A percentile compares a stretch with the other conserved stretches of the same genome.
These are phyloP conservation scores for Heliconius hermathena DNA, from an alignment of 1,140 invertebrate genomes.

Conservation along the genomic window DNA sequence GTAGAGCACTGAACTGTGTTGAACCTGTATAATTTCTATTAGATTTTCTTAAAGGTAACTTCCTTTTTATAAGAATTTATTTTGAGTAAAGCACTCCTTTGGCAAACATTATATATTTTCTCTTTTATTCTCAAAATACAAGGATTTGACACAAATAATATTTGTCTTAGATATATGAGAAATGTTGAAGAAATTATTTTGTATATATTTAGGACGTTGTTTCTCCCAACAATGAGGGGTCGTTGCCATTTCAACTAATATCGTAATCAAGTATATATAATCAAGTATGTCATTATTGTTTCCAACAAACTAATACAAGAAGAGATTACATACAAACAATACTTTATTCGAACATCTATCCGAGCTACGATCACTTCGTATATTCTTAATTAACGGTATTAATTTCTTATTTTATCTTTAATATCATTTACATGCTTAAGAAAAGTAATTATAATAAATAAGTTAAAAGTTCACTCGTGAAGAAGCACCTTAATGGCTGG, in stretches of 20 bases:
- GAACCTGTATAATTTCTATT: constrained; percentile 27
- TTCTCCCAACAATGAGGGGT: not conserved
- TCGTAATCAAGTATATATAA: not conserved
- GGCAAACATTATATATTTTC: not conserved
- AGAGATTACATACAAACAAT: not conserved
- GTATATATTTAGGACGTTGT: not conserved
- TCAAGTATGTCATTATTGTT: not conserved
- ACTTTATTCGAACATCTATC: not conserved
- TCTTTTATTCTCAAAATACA: not conserved
- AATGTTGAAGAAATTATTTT: not conserved
- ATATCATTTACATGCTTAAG: not conserved
- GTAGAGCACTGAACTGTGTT: constrained; percentile 32
- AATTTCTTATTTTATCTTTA: not conserved
- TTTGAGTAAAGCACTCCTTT: not conserved
- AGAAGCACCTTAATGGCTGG: not conserved
- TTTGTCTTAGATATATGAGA: not conserved
- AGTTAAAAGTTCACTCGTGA: not conserved
- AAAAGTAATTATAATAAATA: not conserved
- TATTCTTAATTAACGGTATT: not conserved
- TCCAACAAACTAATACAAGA: not conserved
- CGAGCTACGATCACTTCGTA: not conserved
- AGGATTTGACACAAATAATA: not conserved
- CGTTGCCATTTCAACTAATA: not conserved
- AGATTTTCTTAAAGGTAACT: constrained; percentile 1
- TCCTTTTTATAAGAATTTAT: not conserved